Percentiles rank a stretch among this genome's conserved stretches.
phyloP scores from a whole-genome alignment of 1,140 invertebrate genomes.

The Pogonomyrmex californicus region DNA sequence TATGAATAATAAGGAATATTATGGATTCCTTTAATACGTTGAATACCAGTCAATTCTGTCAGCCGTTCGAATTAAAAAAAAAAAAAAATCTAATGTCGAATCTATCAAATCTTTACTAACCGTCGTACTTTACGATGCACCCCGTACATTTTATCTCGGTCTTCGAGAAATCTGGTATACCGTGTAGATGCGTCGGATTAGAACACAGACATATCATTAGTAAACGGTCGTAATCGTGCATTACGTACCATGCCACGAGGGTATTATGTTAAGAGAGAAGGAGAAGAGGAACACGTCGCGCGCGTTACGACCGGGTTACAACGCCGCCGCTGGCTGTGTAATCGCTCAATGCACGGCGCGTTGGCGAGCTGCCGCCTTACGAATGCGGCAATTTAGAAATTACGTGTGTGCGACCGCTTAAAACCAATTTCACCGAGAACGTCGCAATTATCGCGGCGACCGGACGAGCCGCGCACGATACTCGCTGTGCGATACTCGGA shows the following conservation, averaged over 20 bases:
- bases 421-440: constrained; percentile 44
- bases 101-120: not conserved
- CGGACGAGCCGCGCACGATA: constrained; percentile 5
- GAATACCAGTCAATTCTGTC: not conserved
- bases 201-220: constrained; percentile 17
- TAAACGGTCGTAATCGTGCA: constrained; percentile 20
- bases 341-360: constrained; percentile 28
- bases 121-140: not conserved
- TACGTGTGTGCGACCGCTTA: constrained; percentile 38
- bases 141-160: not conserved
- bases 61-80: too few species aligned
- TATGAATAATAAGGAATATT: not conserved
- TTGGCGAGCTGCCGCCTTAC: constrained; percentile 17
- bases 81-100: not conserved
- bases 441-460: constrained; percentile 39
- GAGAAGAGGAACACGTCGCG: not conserved
- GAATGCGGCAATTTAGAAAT: constrained; percentile 48
- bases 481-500: not conserved
- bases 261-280: constrained; percentile 1
- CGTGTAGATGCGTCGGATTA: not conserved
- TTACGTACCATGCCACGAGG: not conserved
- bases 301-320: not conserved
- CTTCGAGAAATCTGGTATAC: constrained; percentile 7
- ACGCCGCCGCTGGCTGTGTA: constrained; percentile 9
- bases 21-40: too few species aligned